Evolutionary conservation across 2,888 invertebrate genomes (phyloP).

Genomic region (Torymus aiolomorphi): DNA sequence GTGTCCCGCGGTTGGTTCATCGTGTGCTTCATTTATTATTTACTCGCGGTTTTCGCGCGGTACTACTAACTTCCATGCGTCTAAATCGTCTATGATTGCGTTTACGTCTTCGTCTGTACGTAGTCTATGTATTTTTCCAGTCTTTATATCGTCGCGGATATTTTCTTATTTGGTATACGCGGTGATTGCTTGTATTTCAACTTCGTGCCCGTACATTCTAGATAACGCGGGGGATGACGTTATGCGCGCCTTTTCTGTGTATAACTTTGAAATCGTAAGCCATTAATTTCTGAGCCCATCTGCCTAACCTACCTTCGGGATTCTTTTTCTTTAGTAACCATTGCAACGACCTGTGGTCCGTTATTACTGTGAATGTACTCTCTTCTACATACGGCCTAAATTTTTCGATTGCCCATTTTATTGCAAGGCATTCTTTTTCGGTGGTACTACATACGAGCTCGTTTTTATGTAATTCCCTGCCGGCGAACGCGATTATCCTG

Average conservation of each 20-base stretch:
- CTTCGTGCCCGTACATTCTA: too few relatives aligned
- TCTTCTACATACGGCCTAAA: neutral
- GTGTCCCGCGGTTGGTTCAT: too few relatives aligned
- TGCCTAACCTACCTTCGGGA: neutral
- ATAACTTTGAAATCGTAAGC: neutral
- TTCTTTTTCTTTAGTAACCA: neutral
- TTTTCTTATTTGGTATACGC: neutral
- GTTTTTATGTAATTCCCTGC: neutral
- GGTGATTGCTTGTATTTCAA: neutral
- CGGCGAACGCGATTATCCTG: neutral
- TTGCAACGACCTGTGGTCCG: neutral
- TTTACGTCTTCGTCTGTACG: too few relatives aligned
- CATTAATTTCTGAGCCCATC: neutral
- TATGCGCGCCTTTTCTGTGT: too few relatives aligned
- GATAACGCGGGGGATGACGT: too few relatives aligned
- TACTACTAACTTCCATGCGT: too few relatives aligned
- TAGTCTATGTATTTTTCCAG: constrained; percentile 17
- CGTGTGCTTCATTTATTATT: too few relatives aligned
- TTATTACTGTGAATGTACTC: neutral
- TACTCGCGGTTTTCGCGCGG: too few relatives aligned
- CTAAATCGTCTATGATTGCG: too few relatives aligned
- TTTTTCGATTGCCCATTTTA: neutral
- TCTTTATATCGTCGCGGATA: neutral
- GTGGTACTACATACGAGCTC: too few relatives aligned
- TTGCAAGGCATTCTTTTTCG: too few relatives aligned